Base-by-base conservation (phyloP, 2,113 vertebrate species). In the Charina bottae region DNA sequence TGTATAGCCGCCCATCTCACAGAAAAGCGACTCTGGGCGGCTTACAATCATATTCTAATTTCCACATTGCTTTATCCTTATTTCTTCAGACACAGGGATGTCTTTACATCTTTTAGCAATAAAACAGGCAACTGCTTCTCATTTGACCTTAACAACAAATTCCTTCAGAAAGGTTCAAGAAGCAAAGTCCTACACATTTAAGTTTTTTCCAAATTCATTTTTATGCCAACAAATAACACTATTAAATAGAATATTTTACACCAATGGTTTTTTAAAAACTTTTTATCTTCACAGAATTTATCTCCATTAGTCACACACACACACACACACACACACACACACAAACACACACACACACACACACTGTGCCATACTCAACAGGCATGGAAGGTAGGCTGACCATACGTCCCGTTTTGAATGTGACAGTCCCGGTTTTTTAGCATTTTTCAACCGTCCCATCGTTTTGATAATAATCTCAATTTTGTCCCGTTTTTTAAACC, bases 141-240 rank as follows among this genome's bases (percentile, higher is more conserved):
- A 26, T 6, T 88, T 37, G 59, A 28, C 21, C 59, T 68, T 68
- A 89, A 72, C 19, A n/a, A 64, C 46, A 89, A 33, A 54, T 54
- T 54, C 49, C 15, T 55, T 72, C 62, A 89, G 23, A 88, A 89
- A 89, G 60, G 28, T 64, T 89, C 60, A 89, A 54, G 49, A n/a
- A 72, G 46, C 49, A 54, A 89, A 33, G 19, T 89, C 62, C 62
- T 78, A 72, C 7, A 23, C 60, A 53, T 10, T 24, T 17, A 72
- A 28, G 64, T 89, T 54, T 68, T 26, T 55, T 89, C 88, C 60
- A 10, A 89, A 54, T 49, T 89, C 56, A 72, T 68, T 89, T 72
- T 23, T 53, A 68, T n/a, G n/a, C 8, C 54, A 89, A 54, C 42
- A 88, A 88, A 15, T 62, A 28, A 24, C 6, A 62, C 49, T 19